Conservation (phyloP, 2,113 vertebrate genomes). For the Odocoileus hemionus region DNA sequence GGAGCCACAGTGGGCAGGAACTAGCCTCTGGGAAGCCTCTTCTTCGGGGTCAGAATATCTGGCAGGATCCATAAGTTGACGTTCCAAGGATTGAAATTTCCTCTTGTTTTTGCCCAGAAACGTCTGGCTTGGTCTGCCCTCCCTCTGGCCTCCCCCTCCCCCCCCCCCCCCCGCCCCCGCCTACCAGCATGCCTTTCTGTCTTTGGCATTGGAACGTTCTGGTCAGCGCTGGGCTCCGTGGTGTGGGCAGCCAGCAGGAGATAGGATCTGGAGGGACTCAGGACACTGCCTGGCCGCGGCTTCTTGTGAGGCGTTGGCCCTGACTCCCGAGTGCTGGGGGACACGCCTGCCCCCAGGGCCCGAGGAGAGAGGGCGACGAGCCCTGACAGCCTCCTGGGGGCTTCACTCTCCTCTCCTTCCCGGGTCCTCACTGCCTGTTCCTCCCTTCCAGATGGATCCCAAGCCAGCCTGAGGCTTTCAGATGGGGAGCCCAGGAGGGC, state of each 20-base stretch:
- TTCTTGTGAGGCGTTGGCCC: no score
- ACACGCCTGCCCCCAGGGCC: not conserved
- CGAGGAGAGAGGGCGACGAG: not conserved
- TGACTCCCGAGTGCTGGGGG: fast-evolving
- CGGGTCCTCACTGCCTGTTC: no score
- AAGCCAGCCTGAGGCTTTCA: not conserved
- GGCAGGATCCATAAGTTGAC: not conserved
- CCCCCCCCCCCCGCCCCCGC: no score
- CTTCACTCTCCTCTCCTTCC: not conserved
- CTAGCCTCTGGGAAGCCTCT: not conserved
- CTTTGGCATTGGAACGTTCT: not conserved
- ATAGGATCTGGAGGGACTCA: fast-evolving
- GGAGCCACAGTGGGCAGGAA: not conserved
- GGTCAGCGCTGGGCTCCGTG: not conserved
- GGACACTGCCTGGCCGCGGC: not conserved
- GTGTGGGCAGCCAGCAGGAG: not conserved
- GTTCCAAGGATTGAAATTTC: slow-evolving; percentile 8
- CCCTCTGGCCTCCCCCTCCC: not conserved
- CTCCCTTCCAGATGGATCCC: not conserved
- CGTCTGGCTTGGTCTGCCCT: not conserved
- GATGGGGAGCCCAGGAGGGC: not conserved
- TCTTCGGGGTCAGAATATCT: not conserved
- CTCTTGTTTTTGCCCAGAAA: slow-evolving; percentile 58
- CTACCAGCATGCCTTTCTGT: not conserved
- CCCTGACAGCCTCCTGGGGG: not conserved